Conservation (phyloP, 2,113 vertebrate genomes). For the Clarias gariepinus region DNA sequence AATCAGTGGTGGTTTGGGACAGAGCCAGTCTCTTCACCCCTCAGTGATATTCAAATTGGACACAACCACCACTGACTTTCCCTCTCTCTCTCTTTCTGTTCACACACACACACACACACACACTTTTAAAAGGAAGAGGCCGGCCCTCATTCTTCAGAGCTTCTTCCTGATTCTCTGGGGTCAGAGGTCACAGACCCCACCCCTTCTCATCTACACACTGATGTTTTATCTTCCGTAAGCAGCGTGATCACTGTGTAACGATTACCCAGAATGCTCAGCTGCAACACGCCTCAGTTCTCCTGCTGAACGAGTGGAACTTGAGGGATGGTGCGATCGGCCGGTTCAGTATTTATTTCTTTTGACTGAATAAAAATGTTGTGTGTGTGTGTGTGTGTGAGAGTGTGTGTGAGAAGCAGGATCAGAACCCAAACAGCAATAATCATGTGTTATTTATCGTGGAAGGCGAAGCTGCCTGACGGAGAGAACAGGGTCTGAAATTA, state of each 20-base stretch:
- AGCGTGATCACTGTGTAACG: neutral
- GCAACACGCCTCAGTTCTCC: neutral
- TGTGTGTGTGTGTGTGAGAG: neutral
- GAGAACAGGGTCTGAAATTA: constrained; percentile 19
- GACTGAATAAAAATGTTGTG: neutral
- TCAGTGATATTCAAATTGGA: neutral
- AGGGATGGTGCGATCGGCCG: neutral
- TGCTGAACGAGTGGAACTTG: neutral
- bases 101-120: neutral
- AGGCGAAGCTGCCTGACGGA: neutral
- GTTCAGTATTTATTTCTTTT: constrained; percentile 30
- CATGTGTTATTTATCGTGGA: neutral
- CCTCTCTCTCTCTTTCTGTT: neutral
- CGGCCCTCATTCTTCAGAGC: constrained; percentile 16
- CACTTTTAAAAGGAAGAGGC: constrained; percentile 29
- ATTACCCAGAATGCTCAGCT: constrained; percentile 35
- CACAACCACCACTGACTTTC: constrained; percentile 29
- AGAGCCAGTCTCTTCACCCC: neutral
- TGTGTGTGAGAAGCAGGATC: neutral
- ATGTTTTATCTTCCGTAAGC: neutral
- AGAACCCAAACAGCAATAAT: neutral
- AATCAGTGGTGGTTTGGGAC: constrained; percentile 10
- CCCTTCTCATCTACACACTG: neutral
- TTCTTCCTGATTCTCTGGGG: constrained; percentile 1
- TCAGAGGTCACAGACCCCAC: neutral